Evolutionary conservation across 2,797 vertebrate species (phyloP), one percentile per base, ranked within the genome.

Genomic region (Argya squamiceps): DNA sequence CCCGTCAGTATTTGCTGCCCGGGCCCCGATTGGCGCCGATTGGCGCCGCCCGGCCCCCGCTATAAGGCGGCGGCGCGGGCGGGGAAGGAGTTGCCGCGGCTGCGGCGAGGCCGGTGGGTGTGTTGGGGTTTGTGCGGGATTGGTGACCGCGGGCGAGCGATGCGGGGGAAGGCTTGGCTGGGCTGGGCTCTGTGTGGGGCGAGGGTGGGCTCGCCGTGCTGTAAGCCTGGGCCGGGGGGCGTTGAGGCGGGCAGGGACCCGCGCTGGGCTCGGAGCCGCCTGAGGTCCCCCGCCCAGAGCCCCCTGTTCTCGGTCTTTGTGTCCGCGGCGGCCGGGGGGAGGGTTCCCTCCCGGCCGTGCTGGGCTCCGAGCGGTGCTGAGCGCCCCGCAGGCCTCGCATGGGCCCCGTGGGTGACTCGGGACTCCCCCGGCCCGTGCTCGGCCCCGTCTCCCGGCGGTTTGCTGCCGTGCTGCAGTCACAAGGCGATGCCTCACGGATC

Each of bases 11-110:
- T 78, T 34, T 19, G 87, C 89, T 22, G 84, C 53, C 55, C 37
- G 65, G 80, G 69, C 74, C 36, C 14, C 26, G 44, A 97, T 97
- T 97, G 96, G 98, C n/a, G 7, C n/a, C 56, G 6, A 29, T 47
- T 62, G 75, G 41, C 52, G 4, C 29, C 50, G 11, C 53, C 80
- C 77, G 67, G 36, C 60, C 91, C 94, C 78, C 60, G 19, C 3
- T 89, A 88, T 59, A 92, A 95, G 76, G 59, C 44, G 95, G 92
- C 34, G 88, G 92, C 23, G 95, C 88, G 73, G 56, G 24, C 2
- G 32, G 37, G 11, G 58, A 83, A 78, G 58, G 50, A 46, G 60
- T 70, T 12, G 80, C 76, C 52, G 89, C 13, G 49, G 58, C 70
- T 62, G 89, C 14, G 53, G 59, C 19, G 50, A 46, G 14, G 34